These are phyloP conservation scores for Oryctolagus cuniculus DNA, from an alignment of 2,113 vertebrate species.

Conservation along the genomic window mOryCun1.1 NC_091436.1:79473501-79474000, in stretches of 20 bases:
- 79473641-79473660: neutral
- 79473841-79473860: neutral
- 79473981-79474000: neutral
- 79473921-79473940: neutral
- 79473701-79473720: neutral
- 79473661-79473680: neutral
- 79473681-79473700: neutral
- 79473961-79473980: neutral
- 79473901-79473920: neutral
- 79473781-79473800: neutral
- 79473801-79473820: neutral
- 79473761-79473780: neutral
- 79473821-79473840: neutral
- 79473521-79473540: neutral
- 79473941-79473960: neutral
- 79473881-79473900: neutral
- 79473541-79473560: neutral
- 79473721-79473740: neutral
- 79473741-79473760: neutral
- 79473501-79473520: neutral
- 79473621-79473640: neutral
- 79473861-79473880: neutral
- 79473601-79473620: neutral
- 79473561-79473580: neutral
- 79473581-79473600: slow-evolving; percentile 52